Evolutionary conservation across 2,888 invertebrate genomes (phyloP).

Genomic region (Falcaria lacertinaria): DNA sequence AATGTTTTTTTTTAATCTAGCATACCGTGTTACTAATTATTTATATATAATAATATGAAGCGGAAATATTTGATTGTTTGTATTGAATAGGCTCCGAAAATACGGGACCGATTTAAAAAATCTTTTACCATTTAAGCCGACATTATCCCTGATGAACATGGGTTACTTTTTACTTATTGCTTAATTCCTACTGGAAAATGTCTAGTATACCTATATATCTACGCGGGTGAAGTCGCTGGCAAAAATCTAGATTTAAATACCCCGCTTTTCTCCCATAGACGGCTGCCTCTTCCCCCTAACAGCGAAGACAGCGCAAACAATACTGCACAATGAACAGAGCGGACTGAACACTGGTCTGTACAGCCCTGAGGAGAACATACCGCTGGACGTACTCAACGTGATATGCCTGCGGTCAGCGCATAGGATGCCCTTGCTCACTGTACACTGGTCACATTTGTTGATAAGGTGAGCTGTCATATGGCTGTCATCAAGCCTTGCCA

Average conservation of each 20-base stretch:
- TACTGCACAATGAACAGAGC: slow-evolving; percentile 71
- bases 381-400: slow-evolving; percentile 75
- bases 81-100: too few relatives aligned
- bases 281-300: slow-evolving; percentile 68
- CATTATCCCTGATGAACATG: too few relatives aligned
- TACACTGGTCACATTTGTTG: slow-evolving; percentile 89
- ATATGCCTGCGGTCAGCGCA: slow-evolving; percentile 82
- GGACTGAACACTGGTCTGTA: slow-evolving; percentile 71
- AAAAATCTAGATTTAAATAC: not conserved
- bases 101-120: too few relatives aligned
- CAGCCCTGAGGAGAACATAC: slow-evolving; percentile 74
- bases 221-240: too few relatives aligned
- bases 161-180: too few relatives aligned
- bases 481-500: not conserved
- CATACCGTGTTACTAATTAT: too few relatives aligned
- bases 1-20: too few relatives aligned
- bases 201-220: too few relatives aligned
- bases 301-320: slow-evolving; percentile 68
- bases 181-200: too few relatives aligned
- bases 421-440: slow-evolving; percentile 83
- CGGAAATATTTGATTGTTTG: too few relatives aligned
- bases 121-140: too few relatives aligned
- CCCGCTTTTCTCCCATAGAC: slow-evolving; percentile 31
- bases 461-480: slow-evolving; percentile 53
- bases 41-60: too few relatives aligned